These are phyloP conservation scores for Drosophila lowei DNA, from an alignment of 1,140 invertebrate genomes.

Conservation along the genomic window DNA sequence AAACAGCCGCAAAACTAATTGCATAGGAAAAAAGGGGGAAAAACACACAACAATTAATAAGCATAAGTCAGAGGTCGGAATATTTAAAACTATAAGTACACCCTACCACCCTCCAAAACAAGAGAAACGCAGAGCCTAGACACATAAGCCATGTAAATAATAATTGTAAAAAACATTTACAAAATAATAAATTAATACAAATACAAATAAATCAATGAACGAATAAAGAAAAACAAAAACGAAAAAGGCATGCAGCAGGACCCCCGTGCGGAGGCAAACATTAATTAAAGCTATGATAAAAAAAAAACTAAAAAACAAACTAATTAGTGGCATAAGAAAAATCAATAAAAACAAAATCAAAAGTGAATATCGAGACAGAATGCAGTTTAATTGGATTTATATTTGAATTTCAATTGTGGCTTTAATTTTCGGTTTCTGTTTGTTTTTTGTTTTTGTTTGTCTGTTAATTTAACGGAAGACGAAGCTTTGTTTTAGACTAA, in stretches of 20 bases:
- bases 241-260: conserved; percentile 35
- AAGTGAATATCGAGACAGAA: conserved; percentile 44
- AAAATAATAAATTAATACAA: conserved; percentile 46
- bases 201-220: conserved; percentile 31
- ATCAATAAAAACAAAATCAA: conserved; percentile 37
- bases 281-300: conserved; percentile 61
- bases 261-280: conserved; percentile 47
- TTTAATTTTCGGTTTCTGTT: conserved; percentile 48
- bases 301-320: conserved; percentile 39
- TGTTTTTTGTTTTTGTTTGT: conserved; percentile 18
- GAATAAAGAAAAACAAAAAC: conserved; percentile 27
- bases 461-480: conserved; percentile 46
- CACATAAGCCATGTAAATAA: conserved; percentile 77
- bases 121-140: conserved; percentile 62
- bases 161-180: conserved; percentile 58
- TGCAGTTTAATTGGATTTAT: conserved; percentile 64
- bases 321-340: conserved; percentile 55
- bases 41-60: conserved; percentile 69
- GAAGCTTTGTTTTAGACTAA: conserved; percentile 58
- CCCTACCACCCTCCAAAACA: conserved; percentile 66
- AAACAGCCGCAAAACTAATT: conserved; percentile 51
- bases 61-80: conserved; percentile 58
- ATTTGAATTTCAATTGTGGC: conserved; percentile 55
- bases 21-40: conserved; percentile 16
- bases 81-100: conserved; percentile 73